A percentile compares a stretch with the other conserved stretches of the same genome.
Conservation (phyloP, 2,113 vertebrate species). For the Sceloporus tristichus region DNA sequence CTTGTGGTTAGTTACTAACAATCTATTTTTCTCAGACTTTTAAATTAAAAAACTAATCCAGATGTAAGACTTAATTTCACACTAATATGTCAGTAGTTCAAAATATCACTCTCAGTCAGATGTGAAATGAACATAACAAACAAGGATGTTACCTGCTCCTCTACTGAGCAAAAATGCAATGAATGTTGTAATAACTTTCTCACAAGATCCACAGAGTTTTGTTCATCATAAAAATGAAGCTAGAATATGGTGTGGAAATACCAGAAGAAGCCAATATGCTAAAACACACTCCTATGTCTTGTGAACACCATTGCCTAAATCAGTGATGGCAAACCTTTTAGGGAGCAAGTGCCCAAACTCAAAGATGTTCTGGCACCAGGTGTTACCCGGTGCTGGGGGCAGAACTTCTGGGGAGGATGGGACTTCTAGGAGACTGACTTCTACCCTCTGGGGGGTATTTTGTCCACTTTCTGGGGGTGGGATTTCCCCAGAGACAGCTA, state of each 20-base stretch:
- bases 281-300: neutral
- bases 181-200: neutral
- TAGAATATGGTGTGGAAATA: neutral
- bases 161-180: conserved; percentile 1
- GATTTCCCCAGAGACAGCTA: too few species aligned
- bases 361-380: too few species aligned
- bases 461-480: too few species aligned
- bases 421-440: too few species aligned
- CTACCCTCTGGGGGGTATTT: too few species aligned
- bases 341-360: too few species aligned
- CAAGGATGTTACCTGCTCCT: conserved; percentile 19
- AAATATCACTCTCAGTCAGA: conserved; percentile 51
- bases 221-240: neutral
- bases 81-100: conserved; percentile 36
- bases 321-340: too few species aligned
- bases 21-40: conserved; percentile 33
- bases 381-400: too few species aligned
- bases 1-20: neutral
- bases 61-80: conserved; percentile 4
- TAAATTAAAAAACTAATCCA: conserved; percentile 11
- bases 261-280: neutral
- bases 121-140: conserved; percentile 36
- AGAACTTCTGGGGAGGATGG: too few species aligned
- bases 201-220: conserved; percentile 22
- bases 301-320: neutral